phyloP scores from a whole-genome alignment of 2,797 vertebrate genomes.

The Sebastes cheni region DNA sequence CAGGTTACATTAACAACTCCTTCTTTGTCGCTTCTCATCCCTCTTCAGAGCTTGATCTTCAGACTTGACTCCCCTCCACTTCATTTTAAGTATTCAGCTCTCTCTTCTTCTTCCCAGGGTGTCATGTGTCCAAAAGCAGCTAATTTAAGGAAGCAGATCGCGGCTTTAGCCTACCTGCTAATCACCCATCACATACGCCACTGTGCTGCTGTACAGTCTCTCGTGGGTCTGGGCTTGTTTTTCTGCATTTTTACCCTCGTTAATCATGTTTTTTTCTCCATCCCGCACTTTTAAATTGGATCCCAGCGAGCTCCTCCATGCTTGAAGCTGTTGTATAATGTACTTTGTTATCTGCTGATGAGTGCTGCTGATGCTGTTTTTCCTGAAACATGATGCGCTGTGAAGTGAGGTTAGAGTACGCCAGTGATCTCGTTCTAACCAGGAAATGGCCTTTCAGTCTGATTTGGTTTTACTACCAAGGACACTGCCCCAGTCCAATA shows the following conservation, averaged over 20 bases:
- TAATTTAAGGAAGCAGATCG: conserved; percentile 72
- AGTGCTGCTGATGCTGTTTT: conserved; percentile 26
- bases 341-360: conserved; percentile 51
- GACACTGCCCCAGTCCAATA: neutral
- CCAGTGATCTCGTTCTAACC: neutral
- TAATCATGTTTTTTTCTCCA: conserved; percentile 39
- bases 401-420: conserved; percentile 16
- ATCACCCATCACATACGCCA: conserved; percentile 51
- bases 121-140: conserved; percentile 39
- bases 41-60: conserved; percentile 6
- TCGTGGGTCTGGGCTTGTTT: conserved; percentile 43
- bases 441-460: conserved; percentile 20
- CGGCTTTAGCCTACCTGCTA: conserved; percentile 59
- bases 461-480: conserved; percentile 9
- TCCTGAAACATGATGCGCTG: conserved; percentile 5
- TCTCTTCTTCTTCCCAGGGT: conserved; percentile 22
- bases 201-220: conserved; percentile 11
- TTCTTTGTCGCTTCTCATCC: neutral
- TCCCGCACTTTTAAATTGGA: conserved; percentile 43
- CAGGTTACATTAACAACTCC: conserved; percentile 2
- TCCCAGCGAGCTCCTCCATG: conserved; percentile 26
- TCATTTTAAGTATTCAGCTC: conserved; percentile 40
- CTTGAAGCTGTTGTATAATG: conserved; percentile 53
- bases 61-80: conserved; percentile 55
- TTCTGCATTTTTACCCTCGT: conserved; percentile 41